Evolutionary conservation across 1,140 invertebrate species (phyloP).

Genomic region (Cecropterus lyciades): DNA sequence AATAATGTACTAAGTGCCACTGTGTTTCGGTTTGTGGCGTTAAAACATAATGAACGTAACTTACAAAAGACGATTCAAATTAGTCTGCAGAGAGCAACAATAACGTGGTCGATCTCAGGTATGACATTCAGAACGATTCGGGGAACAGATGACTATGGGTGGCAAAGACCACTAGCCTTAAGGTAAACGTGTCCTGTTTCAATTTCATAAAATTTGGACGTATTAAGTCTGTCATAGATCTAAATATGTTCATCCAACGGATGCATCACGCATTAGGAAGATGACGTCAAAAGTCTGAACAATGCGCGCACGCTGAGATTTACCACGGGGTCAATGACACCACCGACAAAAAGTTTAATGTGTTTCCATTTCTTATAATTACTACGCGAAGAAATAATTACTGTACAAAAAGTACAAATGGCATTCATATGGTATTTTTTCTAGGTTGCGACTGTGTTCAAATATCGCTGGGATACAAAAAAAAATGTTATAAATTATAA

Average conservation of each 20-base stretch:
- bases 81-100: no score
- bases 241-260: conserved; percentile 14
- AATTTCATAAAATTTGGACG: neutral
- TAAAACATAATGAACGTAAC: no score
- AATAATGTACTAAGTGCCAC: no score
- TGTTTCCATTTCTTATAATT: conserved; percentile 24
- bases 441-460: neutral
- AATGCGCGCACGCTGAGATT: conserved; percentile 21
- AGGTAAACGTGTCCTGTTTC: no score
- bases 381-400: conserved; percentile 1
- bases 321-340: conserved; percentile 26
- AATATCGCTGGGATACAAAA: neutral
- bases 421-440: neutral
- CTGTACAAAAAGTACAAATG: neutral
- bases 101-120: no score
- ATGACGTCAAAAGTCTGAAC: conserved; percentile 26
- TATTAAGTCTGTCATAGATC: conserved; percentile 10
- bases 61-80: no score
- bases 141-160: no score
- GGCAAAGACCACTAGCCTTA: no score
- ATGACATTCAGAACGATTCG: no score
- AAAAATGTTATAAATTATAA: no score
- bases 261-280: conserved; percentile 18
- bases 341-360: conserved; percentile 20
- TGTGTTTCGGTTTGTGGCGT: no score